Conservation (phyloP, 2,888 invertebrate species). For the Electrophaes corylata region DNA sequence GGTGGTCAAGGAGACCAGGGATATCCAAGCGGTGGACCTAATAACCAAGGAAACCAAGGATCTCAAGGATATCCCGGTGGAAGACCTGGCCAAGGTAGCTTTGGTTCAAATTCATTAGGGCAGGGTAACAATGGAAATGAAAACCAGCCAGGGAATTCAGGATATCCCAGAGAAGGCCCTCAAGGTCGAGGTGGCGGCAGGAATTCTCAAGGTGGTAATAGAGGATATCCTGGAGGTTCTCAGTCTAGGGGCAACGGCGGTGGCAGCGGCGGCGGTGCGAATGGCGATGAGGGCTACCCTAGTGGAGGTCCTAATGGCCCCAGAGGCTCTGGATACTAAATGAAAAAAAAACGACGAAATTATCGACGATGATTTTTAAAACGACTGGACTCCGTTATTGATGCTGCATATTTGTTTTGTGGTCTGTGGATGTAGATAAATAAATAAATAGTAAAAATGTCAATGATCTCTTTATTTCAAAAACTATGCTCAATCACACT, state of each 20-base stretch:
- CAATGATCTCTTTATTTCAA: conserved; percentile 30
- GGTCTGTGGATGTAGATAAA: conserved; percentile 30
- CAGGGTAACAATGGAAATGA: conserved; percentile 27
- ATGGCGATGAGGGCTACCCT: conserved; percentile 65
- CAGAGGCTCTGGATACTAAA: conserved; percentile 74
- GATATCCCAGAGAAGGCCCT: conserved; percentile 54
- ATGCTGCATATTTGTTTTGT: conserved; percentile 7
- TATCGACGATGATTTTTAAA: background rate
- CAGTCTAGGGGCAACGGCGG: conserved; percentile 31
- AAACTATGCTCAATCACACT: background rate
- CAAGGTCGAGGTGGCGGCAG: conserved; percentile 39
- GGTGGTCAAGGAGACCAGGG: conserved; percentile 38
- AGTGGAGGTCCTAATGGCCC: conserved; percentile 72
- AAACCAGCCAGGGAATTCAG: conserved; percentile 35
- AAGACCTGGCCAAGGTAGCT: conserved; percentile 42
- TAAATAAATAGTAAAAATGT: conserved; percentile 31
- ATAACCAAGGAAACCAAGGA: conserved; percentile 36
- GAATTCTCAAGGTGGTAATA: conserved; percentile 45
- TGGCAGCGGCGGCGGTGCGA: conserved; percentile 30
- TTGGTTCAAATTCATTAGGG: conserved; percentile 31
- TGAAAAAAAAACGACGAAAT: too few relatives aligned
- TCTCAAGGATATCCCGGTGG: conserved; percentile 51
- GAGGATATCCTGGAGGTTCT: conserved; percentile 44
- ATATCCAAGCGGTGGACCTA: conserved; percentile 43
- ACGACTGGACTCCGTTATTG: conserved; percentile 21